These are phyloP conservation scores for Lamellibrachia satsuma DNA, from an alignment of 2,888 invertebrate genomes.

Conservation along the genomic window DNA sequence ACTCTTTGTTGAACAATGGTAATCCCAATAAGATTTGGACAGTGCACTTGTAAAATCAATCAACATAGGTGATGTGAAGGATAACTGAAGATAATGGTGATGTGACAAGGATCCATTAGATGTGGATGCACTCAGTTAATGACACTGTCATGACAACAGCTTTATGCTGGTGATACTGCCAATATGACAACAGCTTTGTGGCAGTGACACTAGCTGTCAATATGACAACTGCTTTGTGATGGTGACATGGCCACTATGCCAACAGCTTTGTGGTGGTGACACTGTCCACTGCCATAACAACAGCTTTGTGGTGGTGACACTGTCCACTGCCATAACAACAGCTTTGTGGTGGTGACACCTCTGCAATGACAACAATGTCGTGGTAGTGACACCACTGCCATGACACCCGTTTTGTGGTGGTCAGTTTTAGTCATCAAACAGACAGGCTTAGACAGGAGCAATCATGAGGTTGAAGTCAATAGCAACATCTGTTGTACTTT, in stretches of 20 bases:
- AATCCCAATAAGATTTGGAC: neutral
- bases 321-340: neutral
- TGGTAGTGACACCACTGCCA: neutral
- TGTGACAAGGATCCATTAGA: neutral
- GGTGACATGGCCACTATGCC: neutral
- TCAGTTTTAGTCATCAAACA: too few species aligned
- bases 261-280: neutral
- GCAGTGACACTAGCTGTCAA: neutral
- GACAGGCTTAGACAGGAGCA: too few species aligned
- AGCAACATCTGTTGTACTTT: too few species aligned
- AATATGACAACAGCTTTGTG: neutral
- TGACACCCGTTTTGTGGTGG: neutral
- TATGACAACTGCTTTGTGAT: neutral
- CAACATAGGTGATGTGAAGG: neutral
- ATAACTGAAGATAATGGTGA: conserved; percentile 4
- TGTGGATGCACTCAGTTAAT: neutral
- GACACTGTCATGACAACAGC: neutral
- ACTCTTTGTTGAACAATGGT: neutral
- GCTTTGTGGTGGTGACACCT: neutral
- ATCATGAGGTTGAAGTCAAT: too few species aligned
- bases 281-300: neutral
- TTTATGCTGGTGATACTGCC: neutral
- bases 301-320: neutral
- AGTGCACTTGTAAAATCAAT: neutral
- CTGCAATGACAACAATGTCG: neutral